Percentiles rank a stretch among this genome's conserved stretches.
Evolutionary conservation across 2,888 invertebrate species (phyloP).

Genomic region (Ectemnius continuus): DNA sequence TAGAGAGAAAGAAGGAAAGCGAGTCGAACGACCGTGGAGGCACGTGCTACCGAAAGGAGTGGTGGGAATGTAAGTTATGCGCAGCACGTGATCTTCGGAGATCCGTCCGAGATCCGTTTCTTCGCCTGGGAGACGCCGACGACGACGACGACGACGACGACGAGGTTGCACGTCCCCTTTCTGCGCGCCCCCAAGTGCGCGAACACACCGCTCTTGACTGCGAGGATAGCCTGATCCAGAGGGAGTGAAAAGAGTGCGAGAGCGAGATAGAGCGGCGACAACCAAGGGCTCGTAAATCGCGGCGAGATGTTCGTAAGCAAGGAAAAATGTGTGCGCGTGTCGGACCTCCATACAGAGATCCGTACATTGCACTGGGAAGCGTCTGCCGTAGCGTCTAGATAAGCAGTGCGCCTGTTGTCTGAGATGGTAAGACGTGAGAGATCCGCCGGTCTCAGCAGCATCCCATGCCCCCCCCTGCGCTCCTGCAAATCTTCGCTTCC

Average conservation of each 20-base stretch:
- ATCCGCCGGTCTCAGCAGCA: conserved; percentile 38
- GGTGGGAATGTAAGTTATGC: conserved; percentile 75
- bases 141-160: conserved; percentile 25
- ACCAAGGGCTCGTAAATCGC: conserved; percentile 41
- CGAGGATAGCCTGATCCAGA: no score
- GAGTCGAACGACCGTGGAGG: conserved; percentile 50
- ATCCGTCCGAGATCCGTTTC: conserved; percentile 65
- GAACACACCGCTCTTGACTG: background rate
- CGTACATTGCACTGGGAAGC: conserved; percentile 12
- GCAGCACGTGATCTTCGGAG: conserved; percentile 73
- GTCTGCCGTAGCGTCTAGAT: conserved; percentile 24
- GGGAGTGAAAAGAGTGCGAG: conserved; percentile 42
- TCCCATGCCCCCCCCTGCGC: no score
- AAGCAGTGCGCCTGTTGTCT: conserved; percentile 18
- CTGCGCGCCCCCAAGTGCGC: background rate
- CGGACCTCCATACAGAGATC: background rate
- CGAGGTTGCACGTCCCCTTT: conserved; percentile 42
- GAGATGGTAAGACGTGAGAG: conserved; percentile 24
- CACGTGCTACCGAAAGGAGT: conserved; percentile 66
- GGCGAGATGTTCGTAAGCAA: conserved; percentile 19
- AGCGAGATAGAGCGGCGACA: conserved; percentile 8
- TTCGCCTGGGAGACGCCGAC: conserved; percentile 51
- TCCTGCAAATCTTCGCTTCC: no score
- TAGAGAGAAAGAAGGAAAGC: conserved; percentile 34
- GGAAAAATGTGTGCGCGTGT: conserved; percentile 16